These are phyloP conservation scores for Ceyx margarethae DNA, from an alignment of 2,113 vertebrate genomes.

Conservation along the genomic window DNA sequence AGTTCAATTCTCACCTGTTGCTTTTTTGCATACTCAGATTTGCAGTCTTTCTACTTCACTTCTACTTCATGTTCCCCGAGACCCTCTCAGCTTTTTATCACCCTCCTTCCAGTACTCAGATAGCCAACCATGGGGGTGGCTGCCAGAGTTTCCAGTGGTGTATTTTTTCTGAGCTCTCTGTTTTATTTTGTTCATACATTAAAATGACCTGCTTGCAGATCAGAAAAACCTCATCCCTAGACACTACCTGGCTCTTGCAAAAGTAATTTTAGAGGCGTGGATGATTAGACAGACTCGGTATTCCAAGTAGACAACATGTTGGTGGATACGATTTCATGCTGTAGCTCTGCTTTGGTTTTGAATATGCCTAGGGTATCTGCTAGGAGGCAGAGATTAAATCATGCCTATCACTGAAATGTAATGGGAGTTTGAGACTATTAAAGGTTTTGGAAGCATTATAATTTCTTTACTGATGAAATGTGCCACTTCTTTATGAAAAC, in stretches of 20 bases:
- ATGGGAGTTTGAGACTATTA: not conserved
- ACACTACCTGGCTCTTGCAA: not conserved
- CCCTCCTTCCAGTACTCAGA: not conserved
- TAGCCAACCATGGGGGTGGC: not conserved
- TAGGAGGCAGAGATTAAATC: not conserved
- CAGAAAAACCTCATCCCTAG: not conserved
- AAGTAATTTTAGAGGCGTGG: not conserved
- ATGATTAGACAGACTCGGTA: not conserved
- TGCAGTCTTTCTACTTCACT: not conserved
- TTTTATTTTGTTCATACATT: not conserved
- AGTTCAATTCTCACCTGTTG: not conserved
- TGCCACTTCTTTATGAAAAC: not conserved
- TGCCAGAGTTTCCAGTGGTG: not conserved
- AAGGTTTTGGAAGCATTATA: not conserved
- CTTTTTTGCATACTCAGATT: not conserved
- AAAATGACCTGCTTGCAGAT: not conserved
- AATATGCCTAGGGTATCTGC: not conserved
- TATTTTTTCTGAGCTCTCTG: not conserved
- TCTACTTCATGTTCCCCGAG: not conserved
- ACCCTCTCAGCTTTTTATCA: not conserved
- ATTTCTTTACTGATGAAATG: not conserved
- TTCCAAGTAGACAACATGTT: not conserved
- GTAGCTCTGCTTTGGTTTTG: not conserved
- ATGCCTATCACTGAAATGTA: not conserved
- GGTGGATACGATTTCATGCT: not conserved